phyloP scores from a whole-genome alignment of 1,140 invertebrate species.

The Hetaerina americana region DNA sequence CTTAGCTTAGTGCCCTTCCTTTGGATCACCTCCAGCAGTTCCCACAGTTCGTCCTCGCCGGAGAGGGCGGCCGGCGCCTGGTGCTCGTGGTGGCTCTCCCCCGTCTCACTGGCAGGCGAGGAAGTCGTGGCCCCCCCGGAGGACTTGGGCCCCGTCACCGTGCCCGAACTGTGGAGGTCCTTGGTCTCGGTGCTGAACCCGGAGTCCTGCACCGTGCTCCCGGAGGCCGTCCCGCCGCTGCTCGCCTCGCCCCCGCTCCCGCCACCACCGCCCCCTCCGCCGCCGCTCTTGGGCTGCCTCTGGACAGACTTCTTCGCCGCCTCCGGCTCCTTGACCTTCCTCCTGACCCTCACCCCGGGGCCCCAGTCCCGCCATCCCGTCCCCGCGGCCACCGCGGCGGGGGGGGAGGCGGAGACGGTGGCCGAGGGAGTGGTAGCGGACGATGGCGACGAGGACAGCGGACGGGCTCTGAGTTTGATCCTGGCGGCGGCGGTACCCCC shows the following conservation, averaged over 20 bases:
- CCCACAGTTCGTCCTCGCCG: constrained; percentile 64
- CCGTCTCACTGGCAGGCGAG: background rate
- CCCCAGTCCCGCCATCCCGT: constrained; percentile 46
- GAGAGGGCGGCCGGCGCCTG: constrained; percentile 13
- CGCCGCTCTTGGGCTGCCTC: constrained; percentile 43
- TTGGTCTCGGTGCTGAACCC: constrained; percentile 39
- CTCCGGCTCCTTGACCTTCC: constrained; percentile 14
- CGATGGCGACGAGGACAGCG: constrained; percentile 24
- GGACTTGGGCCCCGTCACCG: constrained; percentile 8
- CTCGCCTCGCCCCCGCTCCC: constrained; percentile 44
- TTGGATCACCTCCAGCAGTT: constrained; percentile 71
- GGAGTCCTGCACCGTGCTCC: constrained; percentile 61
- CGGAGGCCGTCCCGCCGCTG: constrained; percentile 18
- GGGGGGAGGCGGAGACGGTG: constrained; percentile 6
- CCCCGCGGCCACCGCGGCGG: constrained; percentile 9
- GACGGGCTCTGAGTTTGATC: constrained; percentile 26
- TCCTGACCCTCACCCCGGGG: constrained; percentile 58
- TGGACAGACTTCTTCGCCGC: constrained; percentile 30
- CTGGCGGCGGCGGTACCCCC: constrained; percentile 24
- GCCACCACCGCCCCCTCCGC: constrained; percentile 33
- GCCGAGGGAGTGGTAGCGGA: constrained; percentile 2
- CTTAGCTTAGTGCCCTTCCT: constrained; percentile 58
- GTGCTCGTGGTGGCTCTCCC: too few species aligned
- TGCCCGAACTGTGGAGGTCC: constrained; percentile 11
- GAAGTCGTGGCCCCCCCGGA: background rate